These are phyloP conservation scores for Melanotaenia duboulayi DNA, from an alignment of 2,113 vertebrate species.

Conservation along the genomic window DNA sequence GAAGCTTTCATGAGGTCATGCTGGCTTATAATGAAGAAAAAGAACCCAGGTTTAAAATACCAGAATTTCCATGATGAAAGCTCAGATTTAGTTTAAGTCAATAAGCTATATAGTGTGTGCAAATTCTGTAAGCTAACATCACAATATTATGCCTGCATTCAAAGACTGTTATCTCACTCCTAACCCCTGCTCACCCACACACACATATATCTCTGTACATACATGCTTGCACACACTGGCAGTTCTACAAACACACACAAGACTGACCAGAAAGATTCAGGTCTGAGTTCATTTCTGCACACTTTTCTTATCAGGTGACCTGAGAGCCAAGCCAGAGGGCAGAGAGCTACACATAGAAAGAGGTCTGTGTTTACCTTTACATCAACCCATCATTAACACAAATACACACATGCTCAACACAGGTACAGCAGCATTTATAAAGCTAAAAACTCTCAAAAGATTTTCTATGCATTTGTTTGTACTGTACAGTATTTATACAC, in stretches of 20 bases:
- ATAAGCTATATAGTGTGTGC: not conserved
- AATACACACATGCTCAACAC: conserved; percentile 15
- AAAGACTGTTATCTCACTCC: not conserved
- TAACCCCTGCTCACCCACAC: not conserved
- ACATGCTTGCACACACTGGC: not conserved
- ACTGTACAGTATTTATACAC: no score
- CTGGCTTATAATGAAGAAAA: no score
- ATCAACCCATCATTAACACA: conserved; percentile 30
- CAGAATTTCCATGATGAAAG: no score
- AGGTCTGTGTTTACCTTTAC: conserved; percentile 43
- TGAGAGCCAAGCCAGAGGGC: conserved; percentile 3
- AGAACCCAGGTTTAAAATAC: no score
- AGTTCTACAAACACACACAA: not conserved
- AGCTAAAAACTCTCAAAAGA: not conserved
- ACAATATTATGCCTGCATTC: not conserved
- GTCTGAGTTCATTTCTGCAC: conserved; percentile 28
- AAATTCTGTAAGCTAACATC: not conserved
- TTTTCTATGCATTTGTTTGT: not conserved
- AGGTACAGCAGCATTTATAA: not conserved
- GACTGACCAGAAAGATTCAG: conserved; percentile 8
- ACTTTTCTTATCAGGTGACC: conserved; percentile 34
- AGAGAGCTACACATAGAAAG: conserved; percentile 29
- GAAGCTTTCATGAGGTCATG: no score
- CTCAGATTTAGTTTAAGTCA: no score
- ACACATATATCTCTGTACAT: not conserved